phyloP scores from a whole-genome alignment of 2,797 vertebrate species.

The Eleutherodactylus coqui region DNA sequence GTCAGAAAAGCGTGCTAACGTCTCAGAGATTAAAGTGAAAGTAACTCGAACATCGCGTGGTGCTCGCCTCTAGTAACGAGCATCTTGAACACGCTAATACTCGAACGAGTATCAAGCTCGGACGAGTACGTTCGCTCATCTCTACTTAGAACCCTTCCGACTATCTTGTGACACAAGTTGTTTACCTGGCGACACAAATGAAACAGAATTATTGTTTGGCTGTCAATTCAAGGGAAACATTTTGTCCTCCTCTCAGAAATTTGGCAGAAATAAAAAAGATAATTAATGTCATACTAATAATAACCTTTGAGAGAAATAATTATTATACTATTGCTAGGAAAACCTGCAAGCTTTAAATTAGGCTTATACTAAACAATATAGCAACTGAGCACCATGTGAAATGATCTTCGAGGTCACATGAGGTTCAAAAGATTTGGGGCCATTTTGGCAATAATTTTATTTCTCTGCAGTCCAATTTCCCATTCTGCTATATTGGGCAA shows the following conservation, averaged over 20 bases:
- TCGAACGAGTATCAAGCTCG: too few species aligned
- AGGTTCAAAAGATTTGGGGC: background rate
- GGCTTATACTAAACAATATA: background rate
- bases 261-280: background rate
- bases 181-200: background rate
- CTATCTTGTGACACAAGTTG: background rate
- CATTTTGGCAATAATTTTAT: background rate
- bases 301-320: background rate
- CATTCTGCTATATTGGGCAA: conserved; percentile 48
- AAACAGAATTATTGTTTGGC: background rate
- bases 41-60: too few species aligned
- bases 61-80: too few species aligned
- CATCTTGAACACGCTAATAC: too few species aligned
- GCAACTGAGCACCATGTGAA: background rate
- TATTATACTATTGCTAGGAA: background rate
- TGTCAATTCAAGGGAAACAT: background rate
- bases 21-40: too few species aligned
- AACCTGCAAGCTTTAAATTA: background rate
- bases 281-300: background rate
- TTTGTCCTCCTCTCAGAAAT: background rate
- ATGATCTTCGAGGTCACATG: background rate
- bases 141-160: too few species aligned
- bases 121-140: too few species aligned
- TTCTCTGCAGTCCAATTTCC: conserved; percentile 30
- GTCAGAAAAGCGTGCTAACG: too few species aligned